Evolutionary conservation across 2,888 invertebrate genomes (phyloP), one percentile per base, ranked within the genome.

Genomic region (Mayetiola destructor): DNA sequence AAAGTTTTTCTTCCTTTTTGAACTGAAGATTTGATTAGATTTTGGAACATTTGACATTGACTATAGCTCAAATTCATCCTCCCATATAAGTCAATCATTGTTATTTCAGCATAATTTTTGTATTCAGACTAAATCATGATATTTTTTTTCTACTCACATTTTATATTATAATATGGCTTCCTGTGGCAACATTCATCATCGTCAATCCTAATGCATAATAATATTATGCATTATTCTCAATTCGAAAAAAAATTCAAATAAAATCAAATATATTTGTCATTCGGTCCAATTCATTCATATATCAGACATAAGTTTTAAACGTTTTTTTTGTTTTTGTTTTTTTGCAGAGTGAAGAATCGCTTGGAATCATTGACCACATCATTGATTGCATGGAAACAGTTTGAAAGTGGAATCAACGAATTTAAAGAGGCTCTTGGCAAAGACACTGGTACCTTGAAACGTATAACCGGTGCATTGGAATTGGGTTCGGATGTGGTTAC

Each of bases 381-480:
- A 12, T 77, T 85, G 54, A 77, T 78, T 62, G 80, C 81, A 30
- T 86, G 85, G 85, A 79, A 81, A 57, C 84, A 87, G 67, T 81
- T 88, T 73, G 86, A 86, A 67, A 77, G 77, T 59, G 83, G 88
- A 10, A 73, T 88, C 57, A 80, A 82, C 16, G 87, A 88, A 68
- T 78, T 89, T 60, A 84, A 86, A 65, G 80, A 81, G 56, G 87
- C 85, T 29, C 71, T 89, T 56, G 78, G 82, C 30, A 82, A 85
- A 61, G 89, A 89, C 69, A 68, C 71, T 52, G 73, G 73, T 59
- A 71, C 73, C 9, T 61, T 73, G 1, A 68, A 68, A 58, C 72
- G 72, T 2, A 60, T 73, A 8, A 72, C 71, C 59, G 73, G 73
- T 30, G 73, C 71, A 0, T 59, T 73, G 30, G 57, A 57, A 32